Base-by-base conservation (phyloP, 2,888 invertebrate genomes). In the Lasius platythorax region DNA sequence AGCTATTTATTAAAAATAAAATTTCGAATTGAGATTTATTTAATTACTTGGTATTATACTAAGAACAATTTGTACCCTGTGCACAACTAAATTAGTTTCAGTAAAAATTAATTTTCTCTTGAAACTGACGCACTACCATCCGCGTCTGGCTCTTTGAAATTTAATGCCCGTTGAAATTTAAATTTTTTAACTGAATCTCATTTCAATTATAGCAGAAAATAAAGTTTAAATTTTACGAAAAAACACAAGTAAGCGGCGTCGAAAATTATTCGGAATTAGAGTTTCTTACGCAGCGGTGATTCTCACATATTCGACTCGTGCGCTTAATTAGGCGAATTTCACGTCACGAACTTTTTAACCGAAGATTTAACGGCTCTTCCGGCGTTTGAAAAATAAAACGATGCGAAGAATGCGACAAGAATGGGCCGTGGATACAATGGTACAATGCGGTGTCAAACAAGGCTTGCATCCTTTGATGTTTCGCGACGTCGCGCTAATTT, bases 401-500 rank as follows among this genome's bases (percentile, higher is more conserved):
- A 1, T 12, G 46, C 33, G 18, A 81, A 81, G 73, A 73, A 81
- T 63, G 12, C 9, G 73, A 50, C 37, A 28, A 40, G 79, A 81
- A 73, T 28, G 23, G 61, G 23, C 18, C 56, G 40, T 46, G 28
- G 61, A 58, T 72, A 84, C 79, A 79, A 82, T 78, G 46, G 76
- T 56, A 83, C 61, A 79, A 79, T 66, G 72, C 56, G 37, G 28
- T 50, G 70, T 85, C 61, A 2, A 53, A 67, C 67, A 67, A 82
- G 33, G 23, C 75, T 64, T 37, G 18, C 28, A n/a, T 64, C 43
- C 79, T 83, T 82, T 83, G 61, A 82, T 28, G 33, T 83, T 74
- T 43, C 64, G 46, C 61, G 28, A 43, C 63, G 78, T 68, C 84
- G 66, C 84, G 56, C 79, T 64, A 85, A 84, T 85, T 83, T 85